Evolutionary conservation across 2,888 invertebrate genomes (phyloP), one percentile per base, ranked within the genome.

Genomic region (Orthosia gothica): DNA sequence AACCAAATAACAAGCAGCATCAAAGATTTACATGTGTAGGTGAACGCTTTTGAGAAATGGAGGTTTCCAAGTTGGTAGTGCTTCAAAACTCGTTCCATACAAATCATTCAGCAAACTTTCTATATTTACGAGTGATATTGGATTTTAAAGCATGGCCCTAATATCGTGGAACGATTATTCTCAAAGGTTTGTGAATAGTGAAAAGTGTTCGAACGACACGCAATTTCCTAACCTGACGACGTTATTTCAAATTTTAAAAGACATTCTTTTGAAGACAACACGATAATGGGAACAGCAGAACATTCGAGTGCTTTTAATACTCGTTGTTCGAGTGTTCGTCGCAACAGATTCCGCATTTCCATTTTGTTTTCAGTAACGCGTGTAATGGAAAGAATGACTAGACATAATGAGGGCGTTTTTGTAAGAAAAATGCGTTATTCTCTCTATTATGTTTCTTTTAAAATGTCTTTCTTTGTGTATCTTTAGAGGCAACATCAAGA

Each of bases 291-390:
- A 74, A 68, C 65, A 76, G 76, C 80, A 82, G 74, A 79, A 83
- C 79, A 77, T 74, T 84, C 65, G 79, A 86, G 78, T 85, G 83
- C 68, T 85, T 84, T 85, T 83, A 82, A 82, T 86, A 89, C 86
- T 77, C 78, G 78, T 77, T 70, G 66, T 79, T 74, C 70, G 75
- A 84, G 74, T 79, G 72, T 70, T 81, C 74, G 73, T 83, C 26
- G 26, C 26, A 26, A 26, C 26, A 26, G 26, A 26, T 26, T 1
- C 26, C 26, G 26, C 26, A 26, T 26, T 26, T 26, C 26, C 2
- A 26, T 26, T 26, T 26, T 26, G 26, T 26, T 26, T 26, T 26
- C 3, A 26, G 26, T 26, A 26, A 26, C 26, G 3, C 26, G 26
- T 26, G 26, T 26, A 26, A 26, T 26, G 1, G 26, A 26, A 26